Percentiles rank a stretch among this genome's conserved stretches.
phyloP scores from a whole-genome alignment of 2,888 invertebrate species.

The Acrobasis consociella region DNA sequence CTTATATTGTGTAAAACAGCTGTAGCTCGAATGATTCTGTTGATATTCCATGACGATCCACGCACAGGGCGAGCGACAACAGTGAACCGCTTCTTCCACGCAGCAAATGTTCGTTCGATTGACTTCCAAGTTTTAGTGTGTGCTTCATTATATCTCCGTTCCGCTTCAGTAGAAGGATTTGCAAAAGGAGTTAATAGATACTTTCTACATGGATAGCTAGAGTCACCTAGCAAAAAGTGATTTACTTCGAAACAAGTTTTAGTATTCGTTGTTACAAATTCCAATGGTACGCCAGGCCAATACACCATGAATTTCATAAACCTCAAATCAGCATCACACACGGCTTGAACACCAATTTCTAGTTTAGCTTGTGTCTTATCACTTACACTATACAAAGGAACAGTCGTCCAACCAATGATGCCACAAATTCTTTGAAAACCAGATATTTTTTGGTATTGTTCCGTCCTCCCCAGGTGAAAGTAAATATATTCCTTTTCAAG shows the following conservation, averaged over 20 bases:
- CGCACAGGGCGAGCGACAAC: constrained; percentile 2
- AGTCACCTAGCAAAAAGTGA: neutral
- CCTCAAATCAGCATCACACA: constrained; percentile 12
- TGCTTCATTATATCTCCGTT: constrained; percentile 1
- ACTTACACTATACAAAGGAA: neutral
- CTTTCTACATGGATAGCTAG: constrained; percentile 2
- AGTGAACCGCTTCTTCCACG: constrained; percentile 7
- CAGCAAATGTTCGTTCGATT: constrained; percentile 10
- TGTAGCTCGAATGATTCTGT: constrained; percentile 6
- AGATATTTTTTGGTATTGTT: constrained; percentile 3
- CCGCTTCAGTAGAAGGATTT: constrained; percentile 6
- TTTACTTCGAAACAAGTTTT: constrained; percentile 4
- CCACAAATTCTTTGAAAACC: neutral
- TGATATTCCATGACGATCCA: constrained; percentile 1
- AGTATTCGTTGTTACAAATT: neutral
- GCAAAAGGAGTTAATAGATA: constrained; percentile 5
- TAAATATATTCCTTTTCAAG: constrained; percentile 4
- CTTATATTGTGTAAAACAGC: constrained; percentile 12
- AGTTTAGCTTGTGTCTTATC: neutral
- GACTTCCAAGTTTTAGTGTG: constrained; percentile 11
- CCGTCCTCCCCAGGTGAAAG: neutral
- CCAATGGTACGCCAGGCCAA: constrained; percentile 6
- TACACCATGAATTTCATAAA: constrained; percentile 4
- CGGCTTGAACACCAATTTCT: constrained; percentile 1
- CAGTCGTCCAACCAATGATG: neutral